phyloP scores from a whole-genome alignment of 2,888 invertebrate genomes.

The Ommatoiulus sabulosus region DNA sequence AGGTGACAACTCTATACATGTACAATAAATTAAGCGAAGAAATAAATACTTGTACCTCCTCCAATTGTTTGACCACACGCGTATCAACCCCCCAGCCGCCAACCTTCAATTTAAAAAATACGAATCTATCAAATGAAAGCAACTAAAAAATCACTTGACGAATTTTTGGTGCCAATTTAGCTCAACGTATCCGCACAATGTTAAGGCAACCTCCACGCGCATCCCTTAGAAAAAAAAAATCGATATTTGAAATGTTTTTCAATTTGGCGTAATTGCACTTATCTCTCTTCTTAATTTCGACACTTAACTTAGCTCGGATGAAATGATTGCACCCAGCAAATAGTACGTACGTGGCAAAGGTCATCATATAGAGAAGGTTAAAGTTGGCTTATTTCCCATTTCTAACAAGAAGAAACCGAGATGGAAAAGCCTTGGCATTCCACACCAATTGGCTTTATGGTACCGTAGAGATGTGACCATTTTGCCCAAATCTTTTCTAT shows the following conservation, averaged over 20 bases:
- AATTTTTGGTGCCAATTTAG: slow-evolving; percentile 1
- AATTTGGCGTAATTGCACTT: slow-evolving; percentile 45
- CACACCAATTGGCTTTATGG: not conserved
- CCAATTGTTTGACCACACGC: too few species aligned
- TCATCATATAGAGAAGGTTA: not conserved
- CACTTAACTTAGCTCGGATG: not conserved
- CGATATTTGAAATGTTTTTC: slow-evolving; percentile 1
- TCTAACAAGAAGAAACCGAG: not conserved
- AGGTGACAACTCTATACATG: too few species aligned
- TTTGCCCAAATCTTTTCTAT: slow-evolving; percentile 8
- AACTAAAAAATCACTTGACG: not conserved
- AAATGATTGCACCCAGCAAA: slow-evolving; percentile 21
- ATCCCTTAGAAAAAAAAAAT: slow-evolving; percentile 15
- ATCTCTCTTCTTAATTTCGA: slow-evolving; percentile 6
- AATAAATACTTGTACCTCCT: too few species aligned
- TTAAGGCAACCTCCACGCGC: not conserved
- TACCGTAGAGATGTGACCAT: not conserved
- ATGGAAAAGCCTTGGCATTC: not conserved
- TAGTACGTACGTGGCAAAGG: not conserved
- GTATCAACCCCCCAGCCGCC: too few species aligned
- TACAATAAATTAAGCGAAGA: too few species aligned
- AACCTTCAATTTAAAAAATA: too few species aligned
- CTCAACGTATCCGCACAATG: not conserved
- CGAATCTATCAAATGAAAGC: not conserved
- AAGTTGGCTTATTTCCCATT: not conserved